Conservation (phyloP, 2,888 invertebrate genomes). For the Lysandra coridon region DNA sequence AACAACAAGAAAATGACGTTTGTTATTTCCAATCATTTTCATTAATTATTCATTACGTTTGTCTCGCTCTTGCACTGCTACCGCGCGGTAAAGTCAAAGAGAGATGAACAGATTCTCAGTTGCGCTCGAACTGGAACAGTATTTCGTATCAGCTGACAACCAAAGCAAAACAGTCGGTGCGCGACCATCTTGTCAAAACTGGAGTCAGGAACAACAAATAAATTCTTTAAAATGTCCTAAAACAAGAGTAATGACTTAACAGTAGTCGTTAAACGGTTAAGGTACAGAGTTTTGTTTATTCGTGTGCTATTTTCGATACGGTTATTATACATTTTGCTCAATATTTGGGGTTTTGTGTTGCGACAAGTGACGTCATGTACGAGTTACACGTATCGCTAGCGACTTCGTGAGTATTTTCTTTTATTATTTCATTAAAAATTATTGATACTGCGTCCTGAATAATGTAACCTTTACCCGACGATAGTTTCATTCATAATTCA, state of each 20-base stretch:
- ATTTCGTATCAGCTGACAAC: constrained; percentile 81
- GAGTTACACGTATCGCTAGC: constrained; percentile 80
- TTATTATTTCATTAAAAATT: constrained; percentile 66
- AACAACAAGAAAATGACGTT: constrained; percentile 74
- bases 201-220: constrained; percentile 78
- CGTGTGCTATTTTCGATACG: constrained; percentile 66
- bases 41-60: constrained; percentile 52
- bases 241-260: constrained; percentile 74
- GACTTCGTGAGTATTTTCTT: constrained; percentile 79
- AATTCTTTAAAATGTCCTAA: constrained; percentile 78
- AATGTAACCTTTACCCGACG: constrained; percentile 53
- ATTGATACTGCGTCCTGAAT: constrained; percentile 52
- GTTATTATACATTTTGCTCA: constrained; percentile 72
- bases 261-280: constrained; percentile 66
- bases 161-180: constrained; percentile 82
- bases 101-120: constrained; percentile 48
- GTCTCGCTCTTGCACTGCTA: constrained; percentile 50
- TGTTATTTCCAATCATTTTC: constrained; percentile 61
- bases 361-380: constrained; percentile 81
- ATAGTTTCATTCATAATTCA: constrained; percentile 73
- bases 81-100: constrained; percentile 43
- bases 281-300: constrained; percentile 68
- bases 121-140: constrained; percentile 63
- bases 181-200: constrained; percentile 82
- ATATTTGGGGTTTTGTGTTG: constrained; percentile 77